Evolutionary conservation across 2,113 vertebrate species (phyloP), one percentile per base, ranked within the genome.

Genomic region (Mohoua ochrocephala): DNA sequence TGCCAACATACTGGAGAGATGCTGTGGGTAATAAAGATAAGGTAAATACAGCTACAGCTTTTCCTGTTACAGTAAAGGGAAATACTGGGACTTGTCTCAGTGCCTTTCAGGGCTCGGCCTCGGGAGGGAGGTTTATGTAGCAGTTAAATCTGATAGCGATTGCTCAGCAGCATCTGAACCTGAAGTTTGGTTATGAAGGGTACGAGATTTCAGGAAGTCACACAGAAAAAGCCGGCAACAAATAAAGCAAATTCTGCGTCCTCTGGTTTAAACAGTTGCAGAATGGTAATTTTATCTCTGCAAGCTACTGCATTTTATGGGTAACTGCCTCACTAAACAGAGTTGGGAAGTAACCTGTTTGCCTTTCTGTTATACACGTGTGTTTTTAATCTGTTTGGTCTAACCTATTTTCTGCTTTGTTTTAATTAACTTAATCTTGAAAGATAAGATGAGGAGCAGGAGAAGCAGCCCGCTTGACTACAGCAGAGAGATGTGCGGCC

Each of bases 11-110:
- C 17, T 10, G 42, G 45, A 45, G 53, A 78, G 53, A 41, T 1
- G 13, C 44, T 15, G 13, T 54, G 44, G n/a, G 31, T 56, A 24
- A 16, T 49, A 41, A 59, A 50, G 52, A 45, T 27, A 17, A 42
- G 50, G 28, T 41, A 70, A 64, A 70, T 33, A 30, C 23, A 23
- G 23, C 45, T 52, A 12, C 6, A 41, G 60, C 13, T 89, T 54
- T 56, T 71, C 2, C 2, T 26, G 3, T 71, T 89, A 18, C 24
- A 13, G 24, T 42, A 1, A 64, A 68, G 14, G 44, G 41, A 63
- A 76, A 44, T 41, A 30, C 1, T 2, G 17, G 64, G 28, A 13
- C 10, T 28, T 41, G 59, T 28, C 30, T 82, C 0, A 0, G 33
- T 14, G 18, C 12, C 39, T 75, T 45, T 53, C 27, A 14, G 69